Base-by-base conservation (phyloP, 2,888 invertebrate species). In the Therioaphis trifolii region DNA sequence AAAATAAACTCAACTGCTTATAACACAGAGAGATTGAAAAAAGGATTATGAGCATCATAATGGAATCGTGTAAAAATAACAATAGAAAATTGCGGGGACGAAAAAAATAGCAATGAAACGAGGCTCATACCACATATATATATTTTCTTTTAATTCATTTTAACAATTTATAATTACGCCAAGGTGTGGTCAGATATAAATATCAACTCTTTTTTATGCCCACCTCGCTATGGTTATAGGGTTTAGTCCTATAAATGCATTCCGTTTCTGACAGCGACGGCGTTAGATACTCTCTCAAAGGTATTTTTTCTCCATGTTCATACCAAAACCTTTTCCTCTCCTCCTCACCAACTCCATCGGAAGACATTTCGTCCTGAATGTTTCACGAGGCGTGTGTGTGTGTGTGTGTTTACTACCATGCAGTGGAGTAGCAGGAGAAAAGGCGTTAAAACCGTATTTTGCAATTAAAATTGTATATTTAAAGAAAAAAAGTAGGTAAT, bases 111-210 rank as follows among this genome's bases (percentile, higher is more conserved):
- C n/a, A 58, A 61, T 71, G 72, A 80, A 69, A 79, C 29, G 43
- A 69, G 29, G 35, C 35, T 58, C 58, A 24, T 7, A 43, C 68
- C 71, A 21, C 46, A 63, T 58, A 29, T 49, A 52, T 40, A 74
- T 66, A 82, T 63, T 49, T 74, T 63, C 24, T 74, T 74, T 82
- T 74, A 82, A 82, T 82, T 82, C 82, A 35, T 82, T 82, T 82
- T 82, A 63, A 35, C 52, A 63, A 80, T 80, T 80, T 80, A 80
- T 80, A 72, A 46, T 46, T 49, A 61, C 52, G n/a, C 49, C 35
- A 46, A 35, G 24, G 63, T 72, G 82, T 61, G 24, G 55, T 27
- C 2, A 0, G 4, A 24, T 78, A 40, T 40, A 61, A 29, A 9
- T 24, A 40, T 3, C 68, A 78, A 66, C 9, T 27, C 9, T 52